These are phyloP conservation scores for Bos javanicus DNA, from an alignment of 2,113 vertebrate genomes.

Conservation along the genomic window DNA sequence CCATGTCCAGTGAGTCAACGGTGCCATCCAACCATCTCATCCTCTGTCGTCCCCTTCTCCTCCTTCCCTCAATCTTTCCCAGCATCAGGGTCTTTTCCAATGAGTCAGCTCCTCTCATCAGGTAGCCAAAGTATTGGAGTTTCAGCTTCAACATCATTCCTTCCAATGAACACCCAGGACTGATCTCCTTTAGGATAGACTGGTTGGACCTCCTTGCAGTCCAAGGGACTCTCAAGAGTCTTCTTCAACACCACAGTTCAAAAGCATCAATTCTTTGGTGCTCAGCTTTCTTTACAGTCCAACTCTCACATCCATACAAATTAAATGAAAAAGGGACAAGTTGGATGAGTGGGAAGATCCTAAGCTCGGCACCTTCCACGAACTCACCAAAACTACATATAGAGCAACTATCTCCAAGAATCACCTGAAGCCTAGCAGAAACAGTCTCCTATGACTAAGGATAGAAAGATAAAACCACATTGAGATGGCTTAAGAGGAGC, in stretches of 20 bases:
- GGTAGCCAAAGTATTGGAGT: background rate
- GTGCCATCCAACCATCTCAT: background rate
- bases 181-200: background rate
- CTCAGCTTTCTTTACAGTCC: background rate
- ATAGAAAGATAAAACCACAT: background rate
- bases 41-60: background rate
- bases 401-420: background rate
- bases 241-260: background rate
- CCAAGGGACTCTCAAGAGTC: background rate
- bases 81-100: background rate
- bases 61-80: background rate
- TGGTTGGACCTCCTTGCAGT: background rate
- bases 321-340: background rate
- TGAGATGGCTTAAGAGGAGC: background rate
- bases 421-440: background rate
- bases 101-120: background rate
- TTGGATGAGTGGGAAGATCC: background rate
- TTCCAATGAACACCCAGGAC: background rate
- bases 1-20: background rate
- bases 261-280: background rate
- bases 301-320: background rate
- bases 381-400: background rate
- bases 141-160: background rate
- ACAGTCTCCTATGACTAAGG: no score
- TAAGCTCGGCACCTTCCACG: rapidly evolving